Conservation (phyloP, 2,797 vertebrate species). For the Muraenolepis orangiensis region DNA sequence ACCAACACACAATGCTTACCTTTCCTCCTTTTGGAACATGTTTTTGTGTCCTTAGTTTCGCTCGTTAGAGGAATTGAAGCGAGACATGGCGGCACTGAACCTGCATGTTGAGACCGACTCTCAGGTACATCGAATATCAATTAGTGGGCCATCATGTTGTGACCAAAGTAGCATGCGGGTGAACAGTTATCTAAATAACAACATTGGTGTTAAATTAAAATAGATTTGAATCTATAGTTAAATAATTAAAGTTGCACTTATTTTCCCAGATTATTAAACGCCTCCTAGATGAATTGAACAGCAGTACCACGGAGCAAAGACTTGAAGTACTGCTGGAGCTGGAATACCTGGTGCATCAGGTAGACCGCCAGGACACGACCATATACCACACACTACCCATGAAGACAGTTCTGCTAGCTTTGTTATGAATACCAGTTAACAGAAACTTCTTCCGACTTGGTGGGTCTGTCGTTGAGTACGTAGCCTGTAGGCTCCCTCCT, state of each 20-base stretch:
- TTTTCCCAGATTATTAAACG: constrained; percentile 77
- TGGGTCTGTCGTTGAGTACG: neutral
- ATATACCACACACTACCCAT: neutral
- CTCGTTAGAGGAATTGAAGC: constrained; percentile 85
- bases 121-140: constrained; percentile 58
- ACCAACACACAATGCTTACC: no score
- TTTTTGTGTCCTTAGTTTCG: constrained; percentile 71
- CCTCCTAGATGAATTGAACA: constrained; percentile 82
- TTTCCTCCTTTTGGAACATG: no score
- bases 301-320: constrained; percentile 78
- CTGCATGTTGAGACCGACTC: constrained; percentile 87
- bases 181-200: neutral
- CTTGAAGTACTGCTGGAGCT: constrained; percentile 84
- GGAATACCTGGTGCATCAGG: constrained; percentile 96
- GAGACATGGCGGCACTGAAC: constrained; percentile 83
- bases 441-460: neutral
- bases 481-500: no score
- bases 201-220: neutral
- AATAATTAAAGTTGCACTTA: neutral
- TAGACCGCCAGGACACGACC: constrained; percentile 39
- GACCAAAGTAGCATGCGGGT: neutral
- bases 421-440: neutral
- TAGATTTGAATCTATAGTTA: neutral
- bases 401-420: neutral
- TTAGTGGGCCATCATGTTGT: neutral